Base-by-base conservation (phyloP, 30 jellyfish, hydroid and myxozoan genomes). In the Aurelia coerulea region DNA sequence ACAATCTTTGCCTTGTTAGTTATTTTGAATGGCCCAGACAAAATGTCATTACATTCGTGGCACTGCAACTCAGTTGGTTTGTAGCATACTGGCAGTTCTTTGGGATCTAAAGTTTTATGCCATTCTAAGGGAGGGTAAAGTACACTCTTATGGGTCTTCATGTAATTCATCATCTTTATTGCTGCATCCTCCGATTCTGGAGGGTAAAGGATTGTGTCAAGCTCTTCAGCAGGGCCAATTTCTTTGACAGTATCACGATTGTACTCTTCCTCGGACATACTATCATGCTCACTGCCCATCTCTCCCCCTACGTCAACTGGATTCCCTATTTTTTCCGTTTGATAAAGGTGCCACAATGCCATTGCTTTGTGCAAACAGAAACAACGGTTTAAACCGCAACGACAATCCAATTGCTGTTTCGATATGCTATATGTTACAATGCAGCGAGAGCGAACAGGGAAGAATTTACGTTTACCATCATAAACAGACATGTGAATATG, bases 321-420 rank as follows among this genome's bases (percentile, higher is more conserved):
- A 10, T 74, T 32, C 16, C 53, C 2, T 10, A 74, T 79, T 9
- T 10, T 31, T 23, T 65, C 64, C 4, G 71, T 58, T 62, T 79
- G 89, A 51, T 63, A 14, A 9, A 59, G 80, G 51, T 63, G 59
- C 89, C 89, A 79, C 65, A 79, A n/a, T 32, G 80, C 60, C 37
- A 62, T 67, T 3, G 80, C 89, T 60, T 65, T 81, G 58, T 81
- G 84, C 6, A 81, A 37, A 35, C 86, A 81, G 32, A 81, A 32
- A 2, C 52, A 51, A 29, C 68, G 65, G n/a, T 59, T 23, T 4
- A 33, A 12, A 18, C 54, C 8, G 49, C 74, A 81, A n/a, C 64
- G 37, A 33, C 91, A 51, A 33, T 65, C 35, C 11, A 81, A 16
- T 17, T 65, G 33, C 56, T 42, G 73, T 31, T 56, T 81, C 10